Conservation (phyloP, 2,888 invertebrate species). For the Drosophila mulleri region DNA sequence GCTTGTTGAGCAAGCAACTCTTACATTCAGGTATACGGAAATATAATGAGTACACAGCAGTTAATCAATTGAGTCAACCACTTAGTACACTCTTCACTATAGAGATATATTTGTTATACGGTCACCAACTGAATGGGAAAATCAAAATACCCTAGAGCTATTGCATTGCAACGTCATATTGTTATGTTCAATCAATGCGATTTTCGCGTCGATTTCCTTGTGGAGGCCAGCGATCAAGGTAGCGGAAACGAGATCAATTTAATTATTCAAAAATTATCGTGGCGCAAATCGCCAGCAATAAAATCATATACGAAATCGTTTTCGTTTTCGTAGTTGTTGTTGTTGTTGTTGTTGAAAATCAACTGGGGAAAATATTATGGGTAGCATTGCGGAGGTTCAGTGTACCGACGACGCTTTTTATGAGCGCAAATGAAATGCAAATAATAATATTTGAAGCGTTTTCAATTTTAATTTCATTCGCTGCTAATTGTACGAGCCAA, state of each 20-base stretch:
- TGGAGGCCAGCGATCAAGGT: constrained; percentile 63
- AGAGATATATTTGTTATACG: neutral
- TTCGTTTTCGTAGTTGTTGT: constrained; percentile 12
- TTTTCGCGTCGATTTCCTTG: constrained; percentile 35
- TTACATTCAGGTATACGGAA: too few species aligned
- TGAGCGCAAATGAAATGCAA: constrained; percentile 55
- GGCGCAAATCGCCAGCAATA: constrained; percentile 45
- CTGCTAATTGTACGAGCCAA: constrained; percentile 56
- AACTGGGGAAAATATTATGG: constrained; percentile 19
- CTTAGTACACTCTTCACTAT: neutral
- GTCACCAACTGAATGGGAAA: neutral
- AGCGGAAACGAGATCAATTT: constrained; percentile 72
- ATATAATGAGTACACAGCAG: neutral
- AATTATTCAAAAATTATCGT: constrained; percentile 62
- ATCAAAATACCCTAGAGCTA: neutral
- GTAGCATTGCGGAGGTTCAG: constrained; percentile 50
- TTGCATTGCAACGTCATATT: constrained; percentile 10
- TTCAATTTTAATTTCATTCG: constrained; percentile 53
- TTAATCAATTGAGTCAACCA: neutral
- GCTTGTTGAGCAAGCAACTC: too few species aligned
- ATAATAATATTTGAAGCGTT: constrained; percentile 55
- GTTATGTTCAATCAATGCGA: constrained; percentile 26
- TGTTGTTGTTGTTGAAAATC: constrained; percentile 33
- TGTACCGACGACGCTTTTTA: constrained; percentile 49
- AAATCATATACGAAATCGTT: constrained; percentile 40